Evolutionary conservation across 2,888 invertebrate species (phyloP), one percentile per base, ranked within the genome.

Genomic region (Punctoribates punctum): DNA sequence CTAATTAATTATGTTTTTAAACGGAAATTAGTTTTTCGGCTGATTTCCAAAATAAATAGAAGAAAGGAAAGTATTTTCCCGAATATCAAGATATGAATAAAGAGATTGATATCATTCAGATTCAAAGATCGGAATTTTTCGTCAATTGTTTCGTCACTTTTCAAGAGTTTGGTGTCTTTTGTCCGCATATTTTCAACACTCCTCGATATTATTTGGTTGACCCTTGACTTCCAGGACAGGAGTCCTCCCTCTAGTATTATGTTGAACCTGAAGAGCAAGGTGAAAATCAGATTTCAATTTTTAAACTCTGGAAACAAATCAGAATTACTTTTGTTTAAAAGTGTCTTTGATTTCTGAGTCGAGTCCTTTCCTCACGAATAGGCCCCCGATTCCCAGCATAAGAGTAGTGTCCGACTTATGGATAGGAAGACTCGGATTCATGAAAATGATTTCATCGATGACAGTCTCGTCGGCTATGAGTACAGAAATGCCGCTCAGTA

Each of bases 401-500:
- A 20, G n/a, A 13, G 6, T 13, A 1, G 5, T 6, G 8, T 54
- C n/a, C n/a, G 54, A 54, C 23, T 54, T 54, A 54, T 54, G 54
- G n/a, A 54, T n/a, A 2, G 54, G 54, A 9, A 54, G 54, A 5
- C 20, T 13, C 4, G 54, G 54, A 54, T 54, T 54, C 54, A 54
- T 54, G 54, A 23, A n/a, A 20, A 54, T 23, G n/a, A 54, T 54
- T 20, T 54, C 54, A 54, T 54, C 54, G 54, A 54, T 54, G n/a
- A 6, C n/a, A 5, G 54, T n/a, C 13, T 54, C 54, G 23, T 54
- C 54, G 5, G n/a, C 20, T 13, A 54, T 54, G n/a, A 54, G 54
- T 4, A 54, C 54, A 5, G 20, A 54, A 6, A 9, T 13, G 23
- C 20, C 54, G 13, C 20, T 54, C 23, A 23, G n/a, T 20, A 54